A percentile compares a stretch with the other conserved stretches of the same genome.
phyloP scores from a whole-genome alignment of 2,113 vertebrate genomes.

The Paramisgurnus dabryanus region DNA sequence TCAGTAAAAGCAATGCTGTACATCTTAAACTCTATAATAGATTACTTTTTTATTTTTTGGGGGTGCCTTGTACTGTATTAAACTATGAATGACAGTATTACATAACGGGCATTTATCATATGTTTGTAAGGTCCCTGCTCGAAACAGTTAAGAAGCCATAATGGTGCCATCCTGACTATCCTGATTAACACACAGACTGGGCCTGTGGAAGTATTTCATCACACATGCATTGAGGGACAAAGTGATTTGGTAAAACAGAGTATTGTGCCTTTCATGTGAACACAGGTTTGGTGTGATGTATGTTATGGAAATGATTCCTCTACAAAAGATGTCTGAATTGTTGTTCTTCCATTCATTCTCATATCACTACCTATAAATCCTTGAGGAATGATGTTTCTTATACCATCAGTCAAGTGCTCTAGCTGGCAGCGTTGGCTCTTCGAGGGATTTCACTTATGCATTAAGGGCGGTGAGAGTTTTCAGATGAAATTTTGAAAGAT shows the following conservation, averaged over 20 bases:
- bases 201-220: constrained; percentile 5
- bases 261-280: constrained; percentile 27
- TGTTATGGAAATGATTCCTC: neutral
- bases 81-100: constrained; percentile 9
- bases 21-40: neutral
- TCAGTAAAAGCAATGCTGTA: constrained; percentile 8
- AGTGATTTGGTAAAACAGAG: constrained; percentile 31
- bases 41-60: neutral
- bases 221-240: constrained; percentile 4
- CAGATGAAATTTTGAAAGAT: neutral
- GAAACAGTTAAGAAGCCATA: constrained; percentile 20
- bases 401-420: neutral
- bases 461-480: neutral
- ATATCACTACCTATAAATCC: neutral
- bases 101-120: neutral
- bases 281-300: neutral
- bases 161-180: neutral
- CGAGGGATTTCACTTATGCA: neutral
- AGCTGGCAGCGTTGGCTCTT: neutral
- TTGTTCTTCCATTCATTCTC: neutral
- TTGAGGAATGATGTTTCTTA: neutral
- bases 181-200: neutral
- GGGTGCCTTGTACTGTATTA: constrained; percentile 36
- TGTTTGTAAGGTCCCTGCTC: neutral
- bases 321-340: neutral